Conservation (phyloP, 53 echinoderm and acorn worm species). For the Holothuria scabra region DNA sequence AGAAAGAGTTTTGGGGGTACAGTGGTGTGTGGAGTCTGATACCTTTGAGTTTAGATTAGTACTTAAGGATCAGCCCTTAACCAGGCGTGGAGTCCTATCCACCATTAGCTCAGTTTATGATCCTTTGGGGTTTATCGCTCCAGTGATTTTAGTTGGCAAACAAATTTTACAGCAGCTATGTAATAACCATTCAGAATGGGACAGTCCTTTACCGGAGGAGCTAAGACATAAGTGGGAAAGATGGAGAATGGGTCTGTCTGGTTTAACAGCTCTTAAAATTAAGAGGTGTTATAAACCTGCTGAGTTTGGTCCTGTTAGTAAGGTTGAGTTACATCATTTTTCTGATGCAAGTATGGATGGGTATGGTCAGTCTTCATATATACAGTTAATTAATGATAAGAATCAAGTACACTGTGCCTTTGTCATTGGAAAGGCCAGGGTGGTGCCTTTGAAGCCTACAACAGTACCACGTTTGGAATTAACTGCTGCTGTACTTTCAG, state of each 20-base stretch:
- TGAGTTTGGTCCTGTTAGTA: slow-evolving; percentile 33
- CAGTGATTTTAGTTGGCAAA: slow-evolving; percentile 56
- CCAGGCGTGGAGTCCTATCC: slow-evolving; percentile 53
- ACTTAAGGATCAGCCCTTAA: slow-evolving; percentile 6
- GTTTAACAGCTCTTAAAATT: not conserved
- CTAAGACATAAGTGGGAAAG: slow-evolving; percentile 43
- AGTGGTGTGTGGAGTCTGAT: slow-evolving; percentile 59
- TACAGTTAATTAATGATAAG: slow-evolving; percentile 50
- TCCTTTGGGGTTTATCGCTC: slow-evolving; percentile 56
- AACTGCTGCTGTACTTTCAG: slow-evolving; percentile 54
- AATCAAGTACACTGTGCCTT: slow-evolving; percentile 50
- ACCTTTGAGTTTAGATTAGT: slow-evolving; percentile 48
- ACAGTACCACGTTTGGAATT: slow-evolving; percentile 69
- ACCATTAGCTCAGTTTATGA: slow-evolving; percentile 61
- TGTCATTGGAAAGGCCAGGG: slow-evolving; percentile 71
- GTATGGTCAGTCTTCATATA: slow-evolving; percentile 65
- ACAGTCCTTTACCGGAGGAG: slow-evolving; percentile 41
- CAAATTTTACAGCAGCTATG: slow-evolving; percentile 58
- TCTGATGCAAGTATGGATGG: no score
- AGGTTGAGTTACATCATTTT: no score
- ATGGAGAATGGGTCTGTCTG: not conserved
- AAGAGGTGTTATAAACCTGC: slow-evolving; percentile 19
- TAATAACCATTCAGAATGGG: slow-evolving; percentile 46
- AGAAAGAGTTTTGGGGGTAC: slow-evolving; percentile 54
- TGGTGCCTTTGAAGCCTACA: slow-evolving; percentile 43